phyloP scores from a whole-genome alignment of 2,113 vertebrate species.

The Boulengeromyrus knoepffleri region DNA sequence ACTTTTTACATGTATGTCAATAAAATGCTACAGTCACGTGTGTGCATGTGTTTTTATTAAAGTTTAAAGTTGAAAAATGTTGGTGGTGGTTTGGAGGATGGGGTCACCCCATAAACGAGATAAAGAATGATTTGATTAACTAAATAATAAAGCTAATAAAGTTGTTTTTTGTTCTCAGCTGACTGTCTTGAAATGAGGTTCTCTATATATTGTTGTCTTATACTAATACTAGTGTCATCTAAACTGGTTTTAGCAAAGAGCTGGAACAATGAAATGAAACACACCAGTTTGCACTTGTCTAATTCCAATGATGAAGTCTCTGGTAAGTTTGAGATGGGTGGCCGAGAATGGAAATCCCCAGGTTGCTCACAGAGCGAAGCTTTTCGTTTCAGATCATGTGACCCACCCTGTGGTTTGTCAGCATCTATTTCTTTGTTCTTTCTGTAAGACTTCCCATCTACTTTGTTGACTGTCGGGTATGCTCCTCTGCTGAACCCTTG shows the following conservation, averaged over 20 bases:
- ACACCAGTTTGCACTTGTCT: neutral
- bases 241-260: neutral
- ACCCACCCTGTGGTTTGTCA: conserved; percentile 53
- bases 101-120: neutral
- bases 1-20: neutral
- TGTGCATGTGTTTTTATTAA: neutral
- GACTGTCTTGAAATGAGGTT: neutral
- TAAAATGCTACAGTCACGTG: neutral
- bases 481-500: neutral
- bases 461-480: conserved; percentile 12
- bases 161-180: neutral
- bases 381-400: conserved; percentile 60
- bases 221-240: neutral
- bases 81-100: neutral
- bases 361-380: conserved; percentile 24
- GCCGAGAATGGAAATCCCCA: conserved; percentile 38
- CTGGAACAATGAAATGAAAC: neutral
- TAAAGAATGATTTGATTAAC: neutral
- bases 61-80: neutral
- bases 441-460: conserved; percentile 34
- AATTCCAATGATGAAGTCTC: neutral
- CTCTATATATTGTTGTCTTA: neutral
- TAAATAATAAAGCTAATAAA: neutral
- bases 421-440: conserved; percentile 41
- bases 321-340: neutral